A percentile compares a stretch with the other conserved stretches of the same genome.
These are phyloP conservation scores for Penaeus vannamei DNA, from an alignment of 1,140 invertebrate genomes.

Conservation along the genomic window DNA sequence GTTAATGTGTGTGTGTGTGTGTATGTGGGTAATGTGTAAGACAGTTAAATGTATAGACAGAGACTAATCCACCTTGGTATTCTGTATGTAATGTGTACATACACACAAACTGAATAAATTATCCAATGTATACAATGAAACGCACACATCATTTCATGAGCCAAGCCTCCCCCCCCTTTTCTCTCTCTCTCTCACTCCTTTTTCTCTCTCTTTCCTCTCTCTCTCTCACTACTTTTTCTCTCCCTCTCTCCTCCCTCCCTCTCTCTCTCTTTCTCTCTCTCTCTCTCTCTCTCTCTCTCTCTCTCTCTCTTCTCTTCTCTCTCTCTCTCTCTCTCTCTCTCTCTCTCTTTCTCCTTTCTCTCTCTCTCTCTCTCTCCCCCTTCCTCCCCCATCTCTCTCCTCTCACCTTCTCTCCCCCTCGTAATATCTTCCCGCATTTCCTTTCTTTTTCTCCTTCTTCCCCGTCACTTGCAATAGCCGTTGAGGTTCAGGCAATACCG, in stretches of 20 bases:
- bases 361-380: slow-evolving; percentile 13
- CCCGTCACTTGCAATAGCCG: no score
- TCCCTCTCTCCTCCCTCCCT: background rate
- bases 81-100: no score
- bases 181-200: slow-evolving; percentile 9
- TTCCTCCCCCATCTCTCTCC: background rate
- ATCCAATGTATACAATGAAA: no score
- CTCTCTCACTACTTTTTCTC: background rate
- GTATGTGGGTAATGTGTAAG: no score
- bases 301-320: background rate
- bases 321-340: no score
- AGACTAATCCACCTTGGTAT: no score
- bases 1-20: no score
- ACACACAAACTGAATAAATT: no score
- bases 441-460: no score
- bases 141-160: no score
- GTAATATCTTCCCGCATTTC: background rate
- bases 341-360: background rate
- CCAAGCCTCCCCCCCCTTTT: background rate
- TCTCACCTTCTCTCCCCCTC: background rate
- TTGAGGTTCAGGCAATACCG: no score
- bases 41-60: no score
- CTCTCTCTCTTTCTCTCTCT: background rate
- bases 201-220: background rate
- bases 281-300: background rate